These are phyloP conservation scores for Caranx melampygus DNA, from an alignment of 2,113 vertebrate species.

Conservation along the genomic window DNA sequence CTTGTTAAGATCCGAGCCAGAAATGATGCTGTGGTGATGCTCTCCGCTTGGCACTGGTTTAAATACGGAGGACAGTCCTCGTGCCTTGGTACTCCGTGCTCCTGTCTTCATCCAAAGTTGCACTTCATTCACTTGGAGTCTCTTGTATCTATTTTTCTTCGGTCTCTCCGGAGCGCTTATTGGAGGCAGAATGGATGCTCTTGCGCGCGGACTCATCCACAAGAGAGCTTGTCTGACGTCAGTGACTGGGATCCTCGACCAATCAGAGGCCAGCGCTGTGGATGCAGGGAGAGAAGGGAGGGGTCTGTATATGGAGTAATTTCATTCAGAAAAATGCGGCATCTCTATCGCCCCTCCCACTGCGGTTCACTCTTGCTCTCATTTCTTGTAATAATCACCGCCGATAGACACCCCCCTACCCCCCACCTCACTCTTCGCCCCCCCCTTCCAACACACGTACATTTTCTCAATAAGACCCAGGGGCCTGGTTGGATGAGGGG, in stretches of 20 bases:
- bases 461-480: conserved; percentile 17
- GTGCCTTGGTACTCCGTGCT: neutral
- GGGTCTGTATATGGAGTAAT: conserved; percentile 73
- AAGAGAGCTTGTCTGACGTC: conserved; percentile 80
- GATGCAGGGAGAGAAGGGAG: conserved; percentile 32
- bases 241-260: conserved; percentile 71
- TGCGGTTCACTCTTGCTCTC: conserved; percentile 76
- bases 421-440: too few species aligned
- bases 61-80: neutral
- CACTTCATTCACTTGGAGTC: conserved; percentile 3
- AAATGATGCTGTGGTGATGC: neutral
- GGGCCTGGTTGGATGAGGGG: conserved; percentile 22
- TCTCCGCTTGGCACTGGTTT: neutral
- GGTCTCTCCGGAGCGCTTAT: conserved; percentile 40
- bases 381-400: conserved; percentile 63
- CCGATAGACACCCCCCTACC: neutral
- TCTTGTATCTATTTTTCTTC: conserved; percentile 31
- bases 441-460: neutral
- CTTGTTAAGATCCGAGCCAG: conserved; percentile 14
- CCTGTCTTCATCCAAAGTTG: conserved; percentile 39
- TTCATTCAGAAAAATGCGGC: conserved; percentile 91
- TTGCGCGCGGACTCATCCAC: conserved; percentile 65
- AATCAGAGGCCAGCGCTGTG: conserved; percentile 58
- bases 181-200: conserved; percentile 72
- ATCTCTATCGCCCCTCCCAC: conserved; percentile 83